Evolutionary conservation across 2,797 vertebrate genomes (phyloP).

Genomic region (Chaetophractus vellerosus): DNA sequence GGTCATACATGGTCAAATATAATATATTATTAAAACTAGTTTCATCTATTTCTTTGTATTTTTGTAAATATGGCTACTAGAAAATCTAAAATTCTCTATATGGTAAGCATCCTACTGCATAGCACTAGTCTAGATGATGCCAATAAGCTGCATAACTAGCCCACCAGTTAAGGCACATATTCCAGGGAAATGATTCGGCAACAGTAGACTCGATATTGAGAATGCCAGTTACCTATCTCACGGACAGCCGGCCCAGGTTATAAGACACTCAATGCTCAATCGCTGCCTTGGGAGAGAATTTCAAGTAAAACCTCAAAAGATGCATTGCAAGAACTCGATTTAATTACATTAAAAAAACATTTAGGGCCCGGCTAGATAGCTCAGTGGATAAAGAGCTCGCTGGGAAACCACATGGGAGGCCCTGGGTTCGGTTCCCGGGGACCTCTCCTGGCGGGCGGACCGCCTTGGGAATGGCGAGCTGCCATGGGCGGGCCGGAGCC

Average conservation of each 20-base stretch:
- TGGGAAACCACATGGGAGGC: too few relatives aligned
- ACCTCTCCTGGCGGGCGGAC: too few relatives aligned
- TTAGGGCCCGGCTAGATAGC: too few relatives aligned
- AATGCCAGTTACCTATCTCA: background rate
- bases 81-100: background rate
- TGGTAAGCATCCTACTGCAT: background rate
- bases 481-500: too few relatives aligned
- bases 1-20: slow-evolving; percentile 2
- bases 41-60: background rate
- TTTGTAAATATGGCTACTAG: background rate
- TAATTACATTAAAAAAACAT: slow-evolving; percentile 44
- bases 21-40: slow-evolving; percentile 57
- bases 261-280: slow-evolving; percentile 26
- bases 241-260: slow-evolving; percentile 35
- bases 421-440: too few relatives aligned
- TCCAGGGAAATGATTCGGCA: slow-evolving; percentile 40
- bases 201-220: background rate
- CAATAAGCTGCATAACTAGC: background rate
- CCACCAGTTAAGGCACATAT: background rate
- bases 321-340: slow-evolving; percentile 50
- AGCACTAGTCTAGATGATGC: background rate
- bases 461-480: too few relatives aligned
- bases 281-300: background rate
- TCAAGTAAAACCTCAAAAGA: slow-evolving; percentile 38
- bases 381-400: too few relatives aligned